Base-by-base conservation (phyloP, 1,140 invertebrate genomes). In the Ceratosolen fusciceps region DNA sequence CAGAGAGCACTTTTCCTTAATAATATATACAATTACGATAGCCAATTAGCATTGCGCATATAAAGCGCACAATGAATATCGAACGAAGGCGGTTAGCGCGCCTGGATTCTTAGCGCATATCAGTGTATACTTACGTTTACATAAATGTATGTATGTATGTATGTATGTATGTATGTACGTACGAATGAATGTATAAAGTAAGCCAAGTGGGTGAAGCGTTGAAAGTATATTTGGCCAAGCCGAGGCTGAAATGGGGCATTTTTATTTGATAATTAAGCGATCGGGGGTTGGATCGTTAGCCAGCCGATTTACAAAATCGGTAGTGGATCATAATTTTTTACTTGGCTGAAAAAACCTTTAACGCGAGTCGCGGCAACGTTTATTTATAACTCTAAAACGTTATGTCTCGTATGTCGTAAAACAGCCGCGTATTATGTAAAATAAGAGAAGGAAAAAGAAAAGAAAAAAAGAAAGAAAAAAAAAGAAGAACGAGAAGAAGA, bases 341-440 rank as follows among this genome's bases (percentile, higher is more conserved):
- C n/a, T n/a, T n/a, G n/a, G n/a, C n/a, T n/a, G n/a, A n/a, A n/a
- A n/a, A n/a, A n/a, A n/a, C n/a, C n/a, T 52, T 52, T 52, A 16
- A 52, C 49, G 10, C 4, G 5, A 9, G 10, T 19, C 9, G 49
- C 60, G 21, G 7, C 5, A 31, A 10, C 3, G 12, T 43, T n/a
- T 68, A 68, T 68, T 43, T 68, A 43, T 68, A 68, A 43, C 65
- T 68, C 0, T 62, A 62, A 62, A 31, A 60, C 2, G n/a, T n/a
- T n/a, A 21, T 52, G 39, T 52, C 43, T 52, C 49, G 49, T 31
- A 7, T 62, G 34, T 62, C 8, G 60, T 62, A 56, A 62, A 34
- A 62, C 21, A 19, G 29, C 16, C 19, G 16, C 24, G 14, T 31
- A 62, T 62, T 62, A 62, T 34, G 60, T 34, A 62, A 62, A 62